A percentile compares a stretch with the other conserved stretches of the same genome.
Conservation (phyloP, 2,113 vertebrate genomes). For the Poecilia latipinna region DNA sequence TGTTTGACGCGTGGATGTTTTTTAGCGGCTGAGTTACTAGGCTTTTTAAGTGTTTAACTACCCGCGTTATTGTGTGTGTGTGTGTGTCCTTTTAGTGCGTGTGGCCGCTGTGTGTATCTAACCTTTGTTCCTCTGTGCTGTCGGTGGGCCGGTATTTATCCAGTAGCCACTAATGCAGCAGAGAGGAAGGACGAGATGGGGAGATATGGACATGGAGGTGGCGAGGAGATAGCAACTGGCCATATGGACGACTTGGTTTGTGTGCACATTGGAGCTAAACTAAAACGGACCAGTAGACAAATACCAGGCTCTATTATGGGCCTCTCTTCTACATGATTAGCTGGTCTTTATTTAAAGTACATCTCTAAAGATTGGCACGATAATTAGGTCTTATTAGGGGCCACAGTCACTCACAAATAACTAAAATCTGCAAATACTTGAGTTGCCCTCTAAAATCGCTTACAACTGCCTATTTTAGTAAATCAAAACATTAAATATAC, state of each 20-base stretch:
- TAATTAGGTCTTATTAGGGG: neutral
- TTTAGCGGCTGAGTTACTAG: constrained; percentile 52
- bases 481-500: too few relatives aligned
- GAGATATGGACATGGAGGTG: constrained; percentile 54
- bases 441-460: too few relatives aligned
- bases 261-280: neutral
- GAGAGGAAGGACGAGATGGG: constrained; percentile 61
- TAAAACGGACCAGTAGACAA: neutral
- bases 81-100: constrained; percentile 21
- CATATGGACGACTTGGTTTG: constrained; percentile 53
- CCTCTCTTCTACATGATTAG: neutral
- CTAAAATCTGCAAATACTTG: neutral
- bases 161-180: constrained; percentile 74
- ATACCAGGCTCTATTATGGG: neutral
- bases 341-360: neutral
- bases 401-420: too few relatives aligned
- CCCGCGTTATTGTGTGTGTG: constrained; percentile 33
- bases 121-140: constrained; percentile 73
- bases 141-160: constrained; percentile 69
- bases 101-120: constrained; percentile 61
- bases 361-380: neutral
- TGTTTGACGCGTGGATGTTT: constrained; percentile 41
- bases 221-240: constrained; percentile 43
- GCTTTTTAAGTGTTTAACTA: constrained; percentile 68
- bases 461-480: too few relatives aligned